Evolutionary conservation across 2,888 invertebrate species (phyloP), one percentile per base, ranked within the genome.

Genomic region (Drosophila ustulata): DNA sequence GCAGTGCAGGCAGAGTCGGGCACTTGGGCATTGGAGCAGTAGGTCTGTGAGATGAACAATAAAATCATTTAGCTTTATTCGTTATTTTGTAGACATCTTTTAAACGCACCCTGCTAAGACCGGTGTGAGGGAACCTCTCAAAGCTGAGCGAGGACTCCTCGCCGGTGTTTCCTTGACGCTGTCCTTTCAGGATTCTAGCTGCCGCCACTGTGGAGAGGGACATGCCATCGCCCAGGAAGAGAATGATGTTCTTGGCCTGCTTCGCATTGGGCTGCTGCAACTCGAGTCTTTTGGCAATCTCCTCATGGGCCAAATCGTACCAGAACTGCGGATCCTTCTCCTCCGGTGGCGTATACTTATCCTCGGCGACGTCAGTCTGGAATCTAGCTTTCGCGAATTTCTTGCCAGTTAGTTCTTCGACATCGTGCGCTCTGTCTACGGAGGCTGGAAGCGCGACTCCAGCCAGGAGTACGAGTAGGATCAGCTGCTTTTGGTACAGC

Each of bases 1-100:
- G 91, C 88, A 0, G 90, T 94, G 71, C 95, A 95, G 0, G 96
- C 96, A 0, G 96, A 96, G 89, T 96, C 96, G 0, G 96, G 93
- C 0, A 96, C 95, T 93, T 96, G 95, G 1, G 93, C 93, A 81
- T 95, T 94, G 32, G 94, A 91, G 90, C 94, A 94, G 89, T 94
- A 94, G 0, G 94, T 94, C 94, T 94, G 76, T 3, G 9, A 4
- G 4, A 7, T 3, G 39, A 30, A 7, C 0, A 30, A n/a, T 9
- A 9, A 9, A 11, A n/a, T 37, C 34, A 11, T 4, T 37, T 4
- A 37, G n/a, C 4, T n/a, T 37, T 4, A 1, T 37, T 11, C n/a
- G n/a, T 4, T 2, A 8, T 2, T 45, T 13, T n/a, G 0, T 0
- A 5, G 30, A 3, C 3, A 3, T 3, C 1, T 25, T 13, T 4